phyloP scores from a whole-genome alignment of 2,888 invertebrate genomes.

The Patella ulyssiponensis region DNA sequence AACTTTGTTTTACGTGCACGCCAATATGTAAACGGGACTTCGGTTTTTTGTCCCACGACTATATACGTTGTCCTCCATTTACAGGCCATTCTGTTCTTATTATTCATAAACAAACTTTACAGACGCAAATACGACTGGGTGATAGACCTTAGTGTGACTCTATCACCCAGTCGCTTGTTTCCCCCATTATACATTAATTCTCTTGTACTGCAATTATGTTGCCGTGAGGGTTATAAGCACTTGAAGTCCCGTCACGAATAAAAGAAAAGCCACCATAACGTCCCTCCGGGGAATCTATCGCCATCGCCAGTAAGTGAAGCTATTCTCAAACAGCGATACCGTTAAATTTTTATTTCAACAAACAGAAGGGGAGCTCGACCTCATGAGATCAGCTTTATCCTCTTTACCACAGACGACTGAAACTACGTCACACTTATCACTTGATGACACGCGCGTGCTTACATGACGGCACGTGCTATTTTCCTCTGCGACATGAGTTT shows the following conservation, averaged over 20 bases:
- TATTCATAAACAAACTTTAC: no score
- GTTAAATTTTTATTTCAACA: neutral
- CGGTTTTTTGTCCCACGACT: no score
- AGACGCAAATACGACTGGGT: no score
- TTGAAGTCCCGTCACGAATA: neutral
- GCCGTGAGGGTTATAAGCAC: constrained; percentile 7
- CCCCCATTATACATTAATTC: no score
- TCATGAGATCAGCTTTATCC: neutral
- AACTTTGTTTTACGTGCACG: no score
- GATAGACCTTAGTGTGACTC: no score
- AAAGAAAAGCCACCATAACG: neutral
- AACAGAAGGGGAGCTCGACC: neutral
- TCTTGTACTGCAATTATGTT: neutral
- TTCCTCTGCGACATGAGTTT: neutral
- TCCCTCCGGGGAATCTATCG: neutral
- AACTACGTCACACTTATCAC: neutral
- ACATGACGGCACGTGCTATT: neutral
- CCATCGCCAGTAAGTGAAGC: neutral
- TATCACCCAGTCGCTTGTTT: no score
- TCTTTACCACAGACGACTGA: neutral
- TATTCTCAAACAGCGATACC: constrained; percentile 3
- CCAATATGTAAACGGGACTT: no score
- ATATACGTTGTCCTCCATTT: no score
- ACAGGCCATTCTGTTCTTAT: no score
- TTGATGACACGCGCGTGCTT: neutral